Percentiles rank a stretch among this genome's conserved stretches.
Evolutionary conservation across 1,140 invertebrate genomes (phyloP).

Genomic region (Drosophila santomea): DNA sequence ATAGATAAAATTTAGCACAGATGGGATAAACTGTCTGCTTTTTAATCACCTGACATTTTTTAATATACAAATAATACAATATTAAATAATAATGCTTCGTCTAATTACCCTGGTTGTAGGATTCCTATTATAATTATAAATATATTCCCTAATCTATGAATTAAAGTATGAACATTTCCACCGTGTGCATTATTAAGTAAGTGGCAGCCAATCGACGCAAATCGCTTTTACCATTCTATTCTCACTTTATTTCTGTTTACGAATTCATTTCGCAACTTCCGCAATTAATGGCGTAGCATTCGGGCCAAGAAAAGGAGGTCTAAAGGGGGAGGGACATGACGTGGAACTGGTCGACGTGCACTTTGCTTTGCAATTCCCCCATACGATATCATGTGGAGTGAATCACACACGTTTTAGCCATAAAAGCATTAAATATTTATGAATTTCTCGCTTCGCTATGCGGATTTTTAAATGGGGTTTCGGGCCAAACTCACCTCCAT

Average conservation of each 20-base stretch:
- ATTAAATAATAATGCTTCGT: not conserved
- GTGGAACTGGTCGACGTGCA: conserved; percentile 65
- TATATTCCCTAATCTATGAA: not conserved
- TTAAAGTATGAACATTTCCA: not conserved
- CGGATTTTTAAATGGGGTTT: conserved; percentile 12
- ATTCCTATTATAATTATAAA: not conserved
- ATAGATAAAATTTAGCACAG: not conserved
- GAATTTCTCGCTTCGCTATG: conserved; percentile 10
- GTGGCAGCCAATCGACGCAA: conserved; percentile 12
- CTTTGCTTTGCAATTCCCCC: conserved; percentile 28
- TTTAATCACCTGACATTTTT: not conserved
- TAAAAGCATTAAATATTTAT: conserved; percentile 49
- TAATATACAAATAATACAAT: too few relatives aligned
- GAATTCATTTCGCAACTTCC: conserved; percentile 69
- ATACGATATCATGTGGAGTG: conserved; percentile 20
- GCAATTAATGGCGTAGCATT: conserved; percentile 79
- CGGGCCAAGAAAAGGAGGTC: conserved; percentile 32
- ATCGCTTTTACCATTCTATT: conserved; percentile 34
- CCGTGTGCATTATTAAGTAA: conserved; percentile 5
- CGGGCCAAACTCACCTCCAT: conserved; percentile 92
- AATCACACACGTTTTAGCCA: conserved; percentile 60
- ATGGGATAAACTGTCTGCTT: not conserved
- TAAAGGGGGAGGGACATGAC: conserved; percentile 37
- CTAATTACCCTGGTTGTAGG: not conserved
- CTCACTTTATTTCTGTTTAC: conserved; percentile 61